A percentile compares a stretch with the other conserved stretches of the same genome.
Conservation (phyloP, 2,797 vertebrate species). For the Ctenopoma multispine region DNA sequence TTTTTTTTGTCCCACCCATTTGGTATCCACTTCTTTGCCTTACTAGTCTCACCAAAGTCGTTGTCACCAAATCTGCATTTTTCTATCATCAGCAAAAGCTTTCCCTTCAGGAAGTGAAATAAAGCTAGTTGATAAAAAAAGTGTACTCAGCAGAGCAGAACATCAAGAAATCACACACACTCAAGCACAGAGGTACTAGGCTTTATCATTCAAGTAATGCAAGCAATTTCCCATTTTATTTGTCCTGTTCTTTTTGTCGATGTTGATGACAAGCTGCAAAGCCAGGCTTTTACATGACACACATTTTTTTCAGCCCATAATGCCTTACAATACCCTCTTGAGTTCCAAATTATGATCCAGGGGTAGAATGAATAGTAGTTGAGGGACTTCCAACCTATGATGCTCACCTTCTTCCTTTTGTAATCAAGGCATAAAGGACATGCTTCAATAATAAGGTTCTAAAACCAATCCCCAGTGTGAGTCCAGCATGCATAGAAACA, state of each 20-base stretch:
- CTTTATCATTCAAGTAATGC: constrained; percentile 62
- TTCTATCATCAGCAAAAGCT: constrained; percentile 44
- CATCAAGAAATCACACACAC: constrained; percentile 55
- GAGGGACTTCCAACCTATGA: constrained; percentile 47
- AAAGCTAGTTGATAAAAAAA: constrained; percentile 56
- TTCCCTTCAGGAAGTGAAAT: constrained; percentile 48
- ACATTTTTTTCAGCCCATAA: constrained; percentile 42
- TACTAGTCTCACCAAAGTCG: constrained; percentile 17
- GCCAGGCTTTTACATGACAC: constrained; percentile 42
- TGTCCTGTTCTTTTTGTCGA: constrained; percentile 39
- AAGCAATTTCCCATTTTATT: constrained; percentile 61
- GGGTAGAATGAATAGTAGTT: constrained; percentile 46
- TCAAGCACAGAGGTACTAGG: constrained; percentile 11
- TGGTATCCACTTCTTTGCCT: no score
- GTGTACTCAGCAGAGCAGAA: constrained; percentile 54
- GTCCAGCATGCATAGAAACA: constrained; percentile 23
- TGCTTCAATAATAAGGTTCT: constrained; percentile 28
- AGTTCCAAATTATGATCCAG: constrained; percentile 64
- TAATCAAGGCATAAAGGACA: constrained; percentile 61
- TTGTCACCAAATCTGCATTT: constrained; percentile 40
- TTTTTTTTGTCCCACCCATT: neutral
- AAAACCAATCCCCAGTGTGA: constrained; percentile 30
- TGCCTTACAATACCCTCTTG: constrained; percentile 55
- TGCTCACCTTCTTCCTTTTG: constrained; percentile 46
- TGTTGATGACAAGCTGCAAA: constrained; percentile 52